A percentile compares a stretch with the other conserved stretches of the same genome.
Conservation (phyloP, 2,888 invertebrate species). For the Cantharis rufa region DNA sequence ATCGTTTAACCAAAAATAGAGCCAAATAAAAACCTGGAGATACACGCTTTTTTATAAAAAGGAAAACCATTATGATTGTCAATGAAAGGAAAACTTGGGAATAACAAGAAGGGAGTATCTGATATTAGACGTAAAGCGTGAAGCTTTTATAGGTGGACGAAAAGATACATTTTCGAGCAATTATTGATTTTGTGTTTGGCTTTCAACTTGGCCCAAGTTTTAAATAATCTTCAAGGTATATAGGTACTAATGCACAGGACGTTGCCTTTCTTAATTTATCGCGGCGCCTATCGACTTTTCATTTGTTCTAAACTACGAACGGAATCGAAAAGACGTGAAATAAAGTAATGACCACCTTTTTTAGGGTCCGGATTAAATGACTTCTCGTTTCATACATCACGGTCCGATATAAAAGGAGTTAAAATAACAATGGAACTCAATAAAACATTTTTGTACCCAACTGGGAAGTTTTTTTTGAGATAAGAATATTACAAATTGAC, state of each 20-base stretch:
- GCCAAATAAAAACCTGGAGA: background rate
- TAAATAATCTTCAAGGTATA: background rate
- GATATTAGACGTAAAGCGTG: background rate
- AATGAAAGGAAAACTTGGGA: conserved; percentile 5
- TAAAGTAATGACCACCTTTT: background rate
- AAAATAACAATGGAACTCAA: background rate
- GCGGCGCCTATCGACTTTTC: background rate
- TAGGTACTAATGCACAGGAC: background rate
- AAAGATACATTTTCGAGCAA: conserved; percentile 9
- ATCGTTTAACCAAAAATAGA: background rate
- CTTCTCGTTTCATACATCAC: background rate
- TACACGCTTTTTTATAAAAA: background rate
- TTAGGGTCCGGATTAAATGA: background rate
- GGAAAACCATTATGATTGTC: background rate
- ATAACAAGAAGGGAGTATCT: conserved; percentile 4
- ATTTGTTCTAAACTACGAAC: background rate
- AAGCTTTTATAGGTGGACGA: conserved; percentile 2
- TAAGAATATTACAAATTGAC: background rate
- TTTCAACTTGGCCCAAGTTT: background rate
- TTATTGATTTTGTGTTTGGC: conserved; percentile 6
- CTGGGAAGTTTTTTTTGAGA: background rate
- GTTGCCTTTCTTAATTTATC: background rate
- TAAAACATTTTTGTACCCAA: background rate
- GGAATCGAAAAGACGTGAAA: background rate
- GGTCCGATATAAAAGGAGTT: background rate